Evolutionary conservation across 1,140 invertebrate species (phyloP).

Genomic region (Papilio polyxenes): DNA sequence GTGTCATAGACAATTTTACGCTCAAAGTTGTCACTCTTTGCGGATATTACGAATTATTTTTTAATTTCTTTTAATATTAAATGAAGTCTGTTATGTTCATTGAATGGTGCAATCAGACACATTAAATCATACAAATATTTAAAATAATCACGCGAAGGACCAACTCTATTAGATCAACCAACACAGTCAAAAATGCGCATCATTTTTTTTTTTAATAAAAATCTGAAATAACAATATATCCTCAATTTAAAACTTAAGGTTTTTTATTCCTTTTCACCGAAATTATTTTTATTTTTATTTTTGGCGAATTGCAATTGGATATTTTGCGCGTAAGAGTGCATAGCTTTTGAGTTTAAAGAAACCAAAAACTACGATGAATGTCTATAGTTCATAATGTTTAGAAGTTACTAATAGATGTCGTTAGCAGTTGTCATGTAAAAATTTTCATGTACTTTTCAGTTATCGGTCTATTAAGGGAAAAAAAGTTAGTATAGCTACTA

Average conservation of each 20-base stretch:
- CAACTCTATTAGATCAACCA: neutral
- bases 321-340: neutral
- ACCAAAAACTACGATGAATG: neutral
- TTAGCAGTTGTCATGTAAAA: neutral
- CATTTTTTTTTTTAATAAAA: too few relatives aligned
- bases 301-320: neutral
- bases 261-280: too few relatives aligned
- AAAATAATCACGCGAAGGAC: neutral
- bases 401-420: neutral
- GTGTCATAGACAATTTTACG: conserved; percentile 50
- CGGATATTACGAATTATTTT: conserved; percentile 49
- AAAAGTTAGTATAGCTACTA: too few relatives aligned
- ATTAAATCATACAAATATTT: neutral
- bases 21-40: conserved; percentile 51
- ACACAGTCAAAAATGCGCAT: neutral
- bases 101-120: neutral
- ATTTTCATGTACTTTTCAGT: neutral
- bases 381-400: neutral
- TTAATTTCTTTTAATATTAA: neutral
- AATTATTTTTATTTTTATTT: neutral
- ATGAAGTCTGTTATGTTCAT: neutral
- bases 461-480: neutral
- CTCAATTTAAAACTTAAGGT: too few relatives aligned
- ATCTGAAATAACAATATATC: too few relatives aligned
- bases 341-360: neutral